Base-by-base conservation (phyloP, 2,888 invertebrate species). In the Athalia cordata region DNA sequence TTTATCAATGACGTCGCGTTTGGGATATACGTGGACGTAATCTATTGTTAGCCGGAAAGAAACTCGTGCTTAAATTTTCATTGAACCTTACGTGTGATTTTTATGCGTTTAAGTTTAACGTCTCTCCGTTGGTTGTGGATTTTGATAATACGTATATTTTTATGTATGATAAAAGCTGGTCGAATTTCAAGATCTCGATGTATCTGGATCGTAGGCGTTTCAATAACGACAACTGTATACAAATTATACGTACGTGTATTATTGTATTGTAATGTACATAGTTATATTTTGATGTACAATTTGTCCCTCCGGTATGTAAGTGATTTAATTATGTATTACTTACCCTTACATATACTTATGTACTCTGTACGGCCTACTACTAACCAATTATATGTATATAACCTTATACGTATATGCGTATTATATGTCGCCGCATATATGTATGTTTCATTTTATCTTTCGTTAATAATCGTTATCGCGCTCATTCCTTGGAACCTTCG, bases 201-300 rank as follows among this genome's bases (percentile, higher is more conserved):
- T 72, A 72, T 72, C 72, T 72, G 57, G 72, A 72, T 72, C 72
- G 57, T 59, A n/a, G 43, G 9, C 45, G 43, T 72, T 59, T 43
- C 43, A 45, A 55, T 61, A 13, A 45, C 52, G 29, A 68, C 52
- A 68, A 29, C 52, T 52, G 29, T 50, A 50, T 49, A 49, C 13
- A 9, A 9, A 15, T 52, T n/a, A 29, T 68, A 50, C 11, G 11
- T 43, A 15, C 50, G 50, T 29, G 55, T 68, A 68, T 52, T 68
- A 50, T 47, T 13, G 62, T 7, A 7, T 13, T 62, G 15, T 3
- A 11, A 7, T 6, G 8, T 62, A 15, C 62, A 15, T 62, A 11
- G 8, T 62, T 62, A 62, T 29, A 62, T 62, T 29, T 13, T 13
- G 55, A 62, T 62, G 15, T 8, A 62, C 4, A 8, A 62, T 62